phyloP scores from a whole-genome alignment of 2,888 invertebrate genomes.

The Hypolimnas misippus region DNA sequence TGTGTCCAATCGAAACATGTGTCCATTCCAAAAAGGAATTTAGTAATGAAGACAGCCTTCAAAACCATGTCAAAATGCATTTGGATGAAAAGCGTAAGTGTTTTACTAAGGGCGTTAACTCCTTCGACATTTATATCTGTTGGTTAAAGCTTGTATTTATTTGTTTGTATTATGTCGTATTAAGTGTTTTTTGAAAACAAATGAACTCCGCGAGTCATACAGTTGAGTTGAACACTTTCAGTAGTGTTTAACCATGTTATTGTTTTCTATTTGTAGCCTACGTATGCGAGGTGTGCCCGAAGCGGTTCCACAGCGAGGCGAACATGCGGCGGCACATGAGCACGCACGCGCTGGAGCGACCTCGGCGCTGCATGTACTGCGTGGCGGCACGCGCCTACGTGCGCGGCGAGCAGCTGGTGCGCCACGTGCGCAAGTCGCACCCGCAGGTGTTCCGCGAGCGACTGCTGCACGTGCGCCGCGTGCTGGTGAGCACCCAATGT shows the following conservation, averaged over 20 bases:
- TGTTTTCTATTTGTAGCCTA: slow-evolving; percentile 52
- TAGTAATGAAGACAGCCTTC: slow-evolving; percentile 49
- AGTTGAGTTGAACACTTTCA: too few species aligned
- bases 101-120: background rate
- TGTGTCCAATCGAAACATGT: slow-evolving; percentile 61
- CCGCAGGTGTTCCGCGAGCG: slow-evolving; percentile 83
- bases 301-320: slow-evolving; percentile 87
- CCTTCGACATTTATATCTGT: background rate
- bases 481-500: slow-evolving; percentile 58
- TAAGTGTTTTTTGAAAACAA: background rate
- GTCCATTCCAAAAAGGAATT: slow-evolving; percentile 53
- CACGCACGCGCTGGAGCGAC: slow-evolving; percentile 89
- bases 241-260: too few species aligned
- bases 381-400: slow-evolving; percentile 87
- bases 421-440: slow-evolving; percentile 90
- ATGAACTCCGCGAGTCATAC: too few species aligned
- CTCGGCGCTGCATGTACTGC: slow-evolving; percentile 91
- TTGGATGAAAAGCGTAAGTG: slow-evolving; percentile 59
- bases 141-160: background rate
- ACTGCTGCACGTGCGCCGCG: slow-evolving; percentile 64
- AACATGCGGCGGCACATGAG: slow-evolving; percentile 88
- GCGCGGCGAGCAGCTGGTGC: slow-evolving; percentile 89
- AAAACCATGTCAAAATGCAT: slow-evolving; percentile 63
- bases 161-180: too few species aligned
- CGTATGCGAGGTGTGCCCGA: slow-evolving; percentile 83